Evolutionary conservation across 2,113 vertebrate genomes (phyloP), one percentile per base, ranked within the genome.

Genomic region (Pelmatolapia mariae): DNA sequence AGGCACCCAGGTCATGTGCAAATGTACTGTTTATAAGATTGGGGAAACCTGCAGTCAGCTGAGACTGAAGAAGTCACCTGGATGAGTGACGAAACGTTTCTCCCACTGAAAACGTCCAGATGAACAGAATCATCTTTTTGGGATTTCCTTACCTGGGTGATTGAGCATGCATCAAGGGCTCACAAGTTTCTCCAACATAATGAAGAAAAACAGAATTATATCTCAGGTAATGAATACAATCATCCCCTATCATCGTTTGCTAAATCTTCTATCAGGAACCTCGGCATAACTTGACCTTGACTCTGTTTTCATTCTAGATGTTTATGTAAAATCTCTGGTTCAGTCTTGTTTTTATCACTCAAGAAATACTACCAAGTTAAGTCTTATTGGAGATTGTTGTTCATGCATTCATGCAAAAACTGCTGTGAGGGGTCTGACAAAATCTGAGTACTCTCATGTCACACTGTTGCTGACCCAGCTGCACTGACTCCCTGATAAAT

Each of bases 161-260:
- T 8, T 29, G 54, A 29, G 4, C 12, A 0, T 1, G 24, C 3
- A 26, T 26, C 24, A 15, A 15, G 26, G 54, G 3, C 12, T 26
- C 54, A 57, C 24, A 0, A 29, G 24, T 57, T 29, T 57, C 1
- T 0, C 56, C 56, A 57, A 29, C 13, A 26, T 57, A 5, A 29
- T 3, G 56, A 9, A 57, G 56, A 57, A 0, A 26, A 57, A 26
- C 24, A 8, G 12, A 26, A 26, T 8, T 57, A 57, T 57, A 57
- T 15, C 54, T 57, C 24, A 15, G 54, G 12, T 0, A 56, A 24
- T 56, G 53, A 24, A 26, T 0, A 26, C 54, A 57, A 54, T 54
- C 53, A 2, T 12, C 54, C 22, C 22, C 4, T 3, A 2, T 57
- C 15, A 57, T 26, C 1, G 7, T 26, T 57, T 57, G 24, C 12